These are phyloP conservation scores for Rhopilema esculentum DNA, from an alignment of 30 jellyfish, hydroid and myxozoan species.

Conservation along the genomic window DNA sequence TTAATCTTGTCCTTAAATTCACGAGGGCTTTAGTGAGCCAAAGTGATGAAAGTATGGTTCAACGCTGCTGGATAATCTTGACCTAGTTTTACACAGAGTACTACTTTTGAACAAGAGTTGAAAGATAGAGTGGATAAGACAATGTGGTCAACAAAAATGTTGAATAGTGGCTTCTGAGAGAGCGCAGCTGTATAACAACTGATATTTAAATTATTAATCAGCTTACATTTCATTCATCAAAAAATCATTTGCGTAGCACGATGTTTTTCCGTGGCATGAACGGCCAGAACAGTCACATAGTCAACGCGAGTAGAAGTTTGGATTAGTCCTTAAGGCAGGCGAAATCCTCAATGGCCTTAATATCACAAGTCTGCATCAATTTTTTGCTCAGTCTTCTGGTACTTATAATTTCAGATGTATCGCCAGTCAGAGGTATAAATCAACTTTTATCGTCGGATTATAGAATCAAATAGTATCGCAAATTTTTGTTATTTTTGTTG, in stretches of 20 bases:
- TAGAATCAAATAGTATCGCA: not conserved
- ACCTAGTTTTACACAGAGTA: slow-evolving; percentile 3
- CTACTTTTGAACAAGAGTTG: slow-evolving; percentile 1
- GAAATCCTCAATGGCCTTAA: not conserved
- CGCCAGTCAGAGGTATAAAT: slow-evolving; percentile 13
- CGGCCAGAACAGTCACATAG: not conserved
- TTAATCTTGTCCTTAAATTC: not conserved
- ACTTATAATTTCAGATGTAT: slow-evolving; percentile 6
- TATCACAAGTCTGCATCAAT: not conserved
- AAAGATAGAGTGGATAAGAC: slow-evolving; percentile 4
- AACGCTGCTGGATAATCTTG: not conserved
- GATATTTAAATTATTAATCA: slow-evolving; percentile 22
- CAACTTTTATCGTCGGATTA: not conserved
- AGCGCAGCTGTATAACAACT: slow-evolving; percentile 50
- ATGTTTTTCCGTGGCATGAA: slow-evolving; percentile 27
- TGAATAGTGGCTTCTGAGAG: slow-evolving; percentile 32
- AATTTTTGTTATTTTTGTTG: too few relatives aligned
- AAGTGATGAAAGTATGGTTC: not conserved
- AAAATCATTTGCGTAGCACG: slow-evolving; percentile 52
- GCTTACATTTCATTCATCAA: slow-evolving; percentile 61
- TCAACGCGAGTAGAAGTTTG: not conserved
- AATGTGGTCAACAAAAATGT: slow-evolving; percentile 58
- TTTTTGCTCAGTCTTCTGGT: not conserved
- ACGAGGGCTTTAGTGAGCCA: not conserved
- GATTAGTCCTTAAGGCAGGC: not conserved